Evolutionary conservation across 2,113 vertebrate species (phyloP), one percentile per base, ranked within the genome.

Genomic region (Pachyramphus minor): DNA sequence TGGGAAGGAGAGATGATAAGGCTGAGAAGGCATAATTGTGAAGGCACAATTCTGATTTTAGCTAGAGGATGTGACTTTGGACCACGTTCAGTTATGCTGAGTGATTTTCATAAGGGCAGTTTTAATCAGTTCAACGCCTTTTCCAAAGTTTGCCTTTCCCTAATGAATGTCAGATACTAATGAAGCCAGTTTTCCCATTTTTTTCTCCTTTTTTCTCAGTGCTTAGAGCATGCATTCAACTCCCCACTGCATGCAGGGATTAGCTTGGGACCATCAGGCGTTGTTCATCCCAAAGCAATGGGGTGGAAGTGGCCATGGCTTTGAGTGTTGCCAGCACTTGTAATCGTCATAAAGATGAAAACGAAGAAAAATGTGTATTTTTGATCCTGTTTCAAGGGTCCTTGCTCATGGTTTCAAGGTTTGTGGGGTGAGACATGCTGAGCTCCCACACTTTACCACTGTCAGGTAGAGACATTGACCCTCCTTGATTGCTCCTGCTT

Each of bases 311-410:
- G 6, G 27, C 28, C 6, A 0, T 15, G 53, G 24, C 39, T 79
- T 59, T 5, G 6, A 37, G 41, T 15, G 11, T 45, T 68, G 11
- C 44, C 30, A 42, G 42, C 27, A 35, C 16, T 20, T 37, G 42
- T 67, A 25, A 21, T 50, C 78, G 33, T 28, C 18, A 10, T 10
- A 19, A 62, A 66, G 23, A 11, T 6, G 24, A 49, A 50, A 90
- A 62, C 11, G 66, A 83, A 75, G 8, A 3, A 72, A 83, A 87
- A 35, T 6, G 9, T 1, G 0, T 31, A 2, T 2, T 69, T 88
- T 74, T 73, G 12, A 14, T 56, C 9, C 2, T 0, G 1, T 69
- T 80, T 62, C 1, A 0, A 63, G 62, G 12, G 19, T 44, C 24
- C 14, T 87, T 80, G 35, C 24, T 33, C 1, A 0, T 31, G 7